phyloP scores from a whole-genome alignment of 2,113 vertebrate species.

The Nestor notabilis region DNA sequence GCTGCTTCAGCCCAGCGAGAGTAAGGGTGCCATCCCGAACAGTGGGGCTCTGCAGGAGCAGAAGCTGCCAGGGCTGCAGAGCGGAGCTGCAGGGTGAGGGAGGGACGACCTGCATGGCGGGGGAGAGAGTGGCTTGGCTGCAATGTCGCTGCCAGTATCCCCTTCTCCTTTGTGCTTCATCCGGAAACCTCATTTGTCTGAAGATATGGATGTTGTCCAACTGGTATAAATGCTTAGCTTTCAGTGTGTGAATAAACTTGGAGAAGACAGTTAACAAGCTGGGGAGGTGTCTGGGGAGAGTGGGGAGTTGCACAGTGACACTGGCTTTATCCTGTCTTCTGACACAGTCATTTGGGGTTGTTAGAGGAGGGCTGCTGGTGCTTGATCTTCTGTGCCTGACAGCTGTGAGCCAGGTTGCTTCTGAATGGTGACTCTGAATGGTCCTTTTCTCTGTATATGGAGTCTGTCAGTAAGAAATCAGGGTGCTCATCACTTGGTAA shows the following conservation, averaged over 20 bases:
- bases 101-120: accelerated
- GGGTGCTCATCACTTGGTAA: background rate
- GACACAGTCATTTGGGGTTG: background rate
- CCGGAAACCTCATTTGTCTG: background rate
- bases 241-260: background rate
- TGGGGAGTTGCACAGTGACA: no score
- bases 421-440: background rate
- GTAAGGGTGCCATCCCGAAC: background rate
- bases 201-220: background rate
- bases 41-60: background rate
- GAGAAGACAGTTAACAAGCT: background rate
- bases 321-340: background rate
- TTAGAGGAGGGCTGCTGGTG: background rate
- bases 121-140: background rate
- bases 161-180: background rate
- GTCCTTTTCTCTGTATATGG: background rate
- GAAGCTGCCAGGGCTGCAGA: background rate
- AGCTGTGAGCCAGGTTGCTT: background rate
- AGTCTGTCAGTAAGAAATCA: background rate
- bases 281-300: background rate
- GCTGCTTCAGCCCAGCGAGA: background rate
- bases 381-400: background rate
- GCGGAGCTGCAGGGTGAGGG: background rate
- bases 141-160: background rate
- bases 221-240: background rate